Evolutionary conservation across 2,888 invertebrate species (phyloP), one percentile per base, ranked within the genome.

Genomic region (Spilosoma lubricipeda): DNA sequence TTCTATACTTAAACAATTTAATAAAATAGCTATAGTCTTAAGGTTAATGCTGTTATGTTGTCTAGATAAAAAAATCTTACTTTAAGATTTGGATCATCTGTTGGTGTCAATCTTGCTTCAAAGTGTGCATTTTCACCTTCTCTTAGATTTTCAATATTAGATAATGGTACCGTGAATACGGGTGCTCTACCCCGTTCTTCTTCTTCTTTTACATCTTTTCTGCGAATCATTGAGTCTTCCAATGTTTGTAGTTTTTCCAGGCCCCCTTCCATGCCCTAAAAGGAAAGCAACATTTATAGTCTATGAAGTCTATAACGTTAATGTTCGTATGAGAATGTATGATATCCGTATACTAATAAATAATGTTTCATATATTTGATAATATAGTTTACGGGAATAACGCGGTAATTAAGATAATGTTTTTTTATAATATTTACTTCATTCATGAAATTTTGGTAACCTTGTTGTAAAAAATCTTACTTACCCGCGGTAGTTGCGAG

Each of bases 111-210:
- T 80, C 98, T 97, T 42, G 98, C 99, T 95, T 98, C 98, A 90
- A 98, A 98, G 95, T 99, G 99, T 73, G 98, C 97, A 89, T 98
- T 99, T 95, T 99, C 99, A 71, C 99, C 99, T 94, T 99, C 99
- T 67, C 98, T 97, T 52, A 99, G 95, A 87, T 97, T 98, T 81
- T 98, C 98, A 80, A 98, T 97, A 88, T 99, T 99, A 73, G 98
- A 97, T 77, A 99, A 93, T 48, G 99, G 99, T 77, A 98, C 98
- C 11, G 98, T 99, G 89, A 99, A 99, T 27, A 98, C 97, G 52
- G 99, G 99, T 72, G 99, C 98, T 93, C 97, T 98, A 82, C 98
- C 98, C 84, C 97, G 97, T 86, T 97, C 97, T 91, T 98, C 98
- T 70, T 97, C 97, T 70, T 96, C 96, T 75, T 96, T 96, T 80